Conservation (phyloP, 2,797 vertebrate species). For the Aeoliscus strigatus region DNA sequence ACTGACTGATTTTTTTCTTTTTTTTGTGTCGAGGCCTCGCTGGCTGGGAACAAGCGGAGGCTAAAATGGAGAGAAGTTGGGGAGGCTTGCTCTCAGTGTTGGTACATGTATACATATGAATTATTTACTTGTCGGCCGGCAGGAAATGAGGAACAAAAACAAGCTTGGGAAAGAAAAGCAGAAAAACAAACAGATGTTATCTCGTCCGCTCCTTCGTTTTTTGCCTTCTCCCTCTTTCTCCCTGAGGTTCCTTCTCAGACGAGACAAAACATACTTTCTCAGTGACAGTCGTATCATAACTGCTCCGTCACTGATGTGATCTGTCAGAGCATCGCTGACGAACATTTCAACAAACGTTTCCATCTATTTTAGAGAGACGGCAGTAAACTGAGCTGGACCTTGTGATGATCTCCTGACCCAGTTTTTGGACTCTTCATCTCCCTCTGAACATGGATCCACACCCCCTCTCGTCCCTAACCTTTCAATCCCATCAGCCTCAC, state of each 20-base stretch:
- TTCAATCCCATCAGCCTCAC: conserved; percentile 70
- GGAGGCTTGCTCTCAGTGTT: conserved; percentile 48
- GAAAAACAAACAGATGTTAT: conserved; percentile 72
- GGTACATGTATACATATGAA: conserved; percentile 66
- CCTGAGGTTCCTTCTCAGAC: conserved; percentile 9
- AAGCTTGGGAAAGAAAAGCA: conserved; percentile 73
- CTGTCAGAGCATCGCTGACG: no score
- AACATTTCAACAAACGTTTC: no score
- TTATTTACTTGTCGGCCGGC: conserved; percentile 69
- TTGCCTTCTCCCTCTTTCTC: conserved; percentile 25
- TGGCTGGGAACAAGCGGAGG: conserved; percentile 45
- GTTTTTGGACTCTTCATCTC: conserved; percentile 48
- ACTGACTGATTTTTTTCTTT: conserved; percentile 24
- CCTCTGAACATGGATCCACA: conserved; percentile 28
- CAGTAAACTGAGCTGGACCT: conserved; percentile 45
- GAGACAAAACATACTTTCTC: not conserved
- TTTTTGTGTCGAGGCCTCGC: conserved; percentile 32
- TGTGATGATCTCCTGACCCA: conserved; percentile 71
- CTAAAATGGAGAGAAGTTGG: conserved; percentile 39
- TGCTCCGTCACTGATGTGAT: not conserved
- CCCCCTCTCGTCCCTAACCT: conserved; percentile 54
- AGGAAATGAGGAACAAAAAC: conserved; percentile 75
- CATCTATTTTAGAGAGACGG: not conserved
- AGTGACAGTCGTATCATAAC: not conserved
- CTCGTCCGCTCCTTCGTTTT: conserved; percentile 34